Base-by-base conservation (phyloP, 2,113 vertebrate species). In the Acinonyx jubatus region DNA sequence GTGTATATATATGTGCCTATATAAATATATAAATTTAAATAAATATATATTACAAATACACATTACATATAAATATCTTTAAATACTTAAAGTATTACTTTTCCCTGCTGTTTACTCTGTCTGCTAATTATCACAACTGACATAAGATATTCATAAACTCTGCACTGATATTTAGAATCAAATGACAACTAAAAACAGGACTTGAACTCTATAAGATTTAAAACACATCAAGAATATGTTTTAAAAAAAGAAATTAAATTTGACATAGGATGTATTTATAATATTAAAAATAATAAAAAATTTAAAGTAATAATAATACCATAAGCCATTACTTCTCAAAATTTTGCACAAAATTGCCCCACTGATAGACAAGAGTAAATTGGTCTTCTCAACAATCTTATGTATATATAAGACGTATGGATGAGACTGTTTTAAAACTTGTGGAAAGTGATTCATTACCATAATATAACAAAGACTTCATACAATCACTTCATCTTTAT, bases 401-500 rank as follows among this genome's bases (percentile, higher is more conserved):
- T 74, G 23, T 33, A 66, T 33, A 36, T 33, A 66, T 38, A 57
- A 66, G 33, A 65, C 14, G 65, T 78, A 31, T 50, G n/a, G 38
- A 71, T 36, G 18, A 66, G 25, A 71, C 1, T n/a, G 25, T 48
- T 82, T 96, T 68, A 96, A 81, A 97, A 93, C 25, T 18, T 94
- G 25, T 84, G 10, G 55, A 36, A 87, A 88, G 16, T 38, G 61
- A 65, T 91, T 93, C 48, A 84, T 63, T 74, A n/a, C 18, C 48
- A 86, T 85, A 79, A 92, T n/a, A 55, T 45, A 89, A 92, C 68
- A 63, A 66, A 25, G 50, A 76, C 52, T 82, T 96, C 61, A 73
- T 92, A 57, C 92, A 90, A 92, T 76, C 52, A 89, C 21, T 96
- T 90, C 13, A 86, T 69, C 55, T 89, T 82, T 41, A 82, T 89